phyloP scores from a whole-genome alignment of 2,797 vertebrate genomes.

The Propithecus deckenii region DNA sequence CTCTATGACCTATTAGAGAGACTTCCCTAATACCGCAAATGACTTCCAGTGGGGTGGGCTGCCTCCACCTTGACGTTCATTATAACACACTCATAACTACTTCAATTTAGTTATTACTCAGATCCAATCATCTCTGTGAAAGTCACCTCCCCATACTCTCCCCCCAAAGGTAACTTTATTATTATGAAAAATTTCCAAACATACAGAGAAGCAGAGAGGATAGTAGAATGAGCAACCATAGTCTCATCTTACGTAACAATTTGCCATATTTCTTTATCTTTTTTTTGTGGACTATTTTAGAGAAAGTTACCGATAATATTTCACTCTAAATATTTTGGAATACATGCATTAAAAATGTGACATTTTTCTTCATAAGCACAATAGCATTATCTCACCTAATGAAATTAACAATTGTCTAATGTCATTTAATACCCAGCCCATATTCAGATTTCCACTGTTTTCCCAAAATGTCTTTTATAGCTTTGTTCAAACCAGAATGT shows the following conservation, averaged over 20 bases:
- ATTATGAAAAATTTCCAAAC: background rate
- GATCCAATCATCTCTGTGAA: background rate
- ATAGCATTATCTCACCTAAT: background rate
- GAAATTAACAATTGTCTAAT: background rate
- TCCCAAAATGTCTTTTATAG: background rate
- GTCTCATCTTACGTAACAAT: background rate
- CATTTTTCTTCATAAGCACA: background rate
- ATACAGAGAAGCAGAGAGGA: background rate
- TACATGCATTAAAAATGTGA: background rate
- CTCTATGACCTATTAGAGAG: background rate
- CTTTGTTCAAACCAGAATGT: background rate
- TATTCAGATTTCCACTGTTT: background rate
- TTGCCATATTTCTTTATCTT: background rate
- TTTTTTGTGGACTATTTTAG: slow-evolving; percentile 14
- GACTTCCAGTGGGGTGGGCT: background rate
- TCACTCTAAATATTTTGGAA: background rate
- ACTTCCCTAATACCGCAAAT: background rate
- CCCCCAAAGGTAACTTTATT: background rate
- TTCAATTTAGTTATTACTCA: slow-evolving; percentile 13
- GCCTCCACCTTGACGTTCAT: background rate
- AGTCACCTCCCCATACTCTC: background rate
- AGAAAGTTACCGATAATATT: background rate
- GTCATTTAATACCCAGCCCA: background rate
- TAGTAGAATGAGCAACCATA: background rate
- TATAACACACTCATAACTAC: background rate